phyloP scores from a whole-genome alignment of 2,113 vertebrate genomes.

The Psilopsiagon aymara region DNA sequence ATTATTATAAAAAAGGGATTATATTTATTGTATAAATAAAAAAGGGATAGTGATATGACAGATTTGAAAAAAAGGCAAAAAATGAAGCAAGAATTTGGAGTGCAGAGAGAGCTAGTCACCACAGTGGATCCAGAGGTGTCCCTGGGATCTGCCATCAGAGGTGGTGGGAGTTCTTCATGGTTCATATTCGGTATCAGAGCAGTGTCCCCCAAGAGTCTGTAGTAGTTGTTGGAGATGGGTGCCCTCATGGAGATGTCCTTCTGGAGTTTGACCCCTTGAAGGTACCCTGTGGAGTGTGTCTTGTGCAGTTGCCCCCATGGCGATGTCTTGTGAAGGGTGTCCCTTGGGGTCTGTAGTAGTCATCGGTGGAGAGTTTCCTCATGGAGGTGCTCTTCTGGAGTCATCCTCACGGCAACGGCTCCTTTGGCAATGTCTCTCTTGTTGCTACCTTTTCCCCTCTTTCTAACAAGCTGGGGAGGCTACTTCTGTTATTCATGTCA shows the following conservation, averaged over 20 bases:
- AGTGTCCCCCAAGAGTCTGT: neutral
- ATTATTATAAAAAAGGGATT: neutral
- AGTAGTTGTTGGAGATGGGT: neutral
- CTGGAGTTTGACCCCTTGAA: neutral
- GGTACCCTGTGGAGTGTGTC: neutral
- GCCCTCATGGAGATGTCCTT: neutral
- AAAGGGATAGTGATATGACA: neutral
- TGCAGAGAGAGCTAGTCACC: neutral
- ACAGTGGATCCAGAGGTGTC: neutral
- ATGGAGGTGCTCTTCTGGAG: neutral
- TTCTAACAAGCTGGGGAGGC: neutral
- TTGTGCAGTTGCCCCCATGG: neutral
- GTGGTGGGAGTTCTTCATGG: neutral
- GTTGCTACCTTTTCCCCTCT: neutral
- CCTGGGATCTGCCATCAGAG: neutral
- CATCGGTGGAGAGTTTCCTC: neutral
- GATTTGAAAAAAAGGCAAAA: neutral
- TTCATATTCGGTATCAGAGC: neutral
- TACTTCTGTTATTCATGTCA: neutral
- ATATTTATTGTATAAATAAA: neutral
- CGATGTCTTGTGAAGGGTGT: neutral
- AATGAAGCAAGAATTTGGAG: neutral
- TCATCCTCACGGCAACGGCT: neutral
- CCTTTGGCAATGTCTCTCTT: neutral
- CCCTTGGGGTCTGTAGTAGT: neutral